phyloP scores from a whole-genome alignment of 2,113 vertebrate species.

The Rhinogobius similis region DNA sequence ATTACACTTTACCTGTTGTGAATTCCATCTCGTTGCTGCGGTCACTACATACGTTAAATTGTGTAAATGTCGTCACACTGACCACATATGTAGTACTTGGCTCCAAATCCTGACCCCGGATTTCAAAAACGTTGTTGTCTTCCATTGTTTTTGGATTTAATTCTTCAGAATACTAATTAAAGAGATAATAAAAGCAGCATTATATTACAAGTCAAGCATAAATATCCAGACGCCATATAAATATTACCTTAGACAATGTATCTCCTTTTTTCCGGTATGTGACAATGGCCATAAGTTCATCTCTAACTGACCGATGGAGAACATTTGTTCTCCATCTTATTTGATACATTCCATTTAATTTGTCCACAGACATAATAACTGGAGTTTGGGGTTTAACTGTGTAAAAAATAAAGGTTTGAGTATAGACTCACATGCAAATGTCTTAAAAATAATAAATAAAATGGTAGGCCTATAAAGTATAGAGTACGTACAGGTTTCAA shows the following conservation, averaged over 20 bases:
- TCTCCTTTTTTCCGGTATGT: conserved; percentile 54
- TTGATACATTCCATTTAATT: conserved; percentile 34
- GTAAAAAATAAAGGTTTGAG: not conserved
- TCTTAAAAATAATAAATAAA: too few relatives aligned
- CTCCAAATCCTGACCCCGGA: conserved; percentile 40
- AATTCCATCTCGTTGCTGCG: conserved; percentile 58
- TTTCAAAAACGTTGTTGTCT: conserved; percentile 1
- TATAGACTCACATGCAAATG: too few relatives aligned
- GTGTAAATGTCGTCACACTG: conserved; percentile 13
- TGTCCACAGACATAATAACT: conserved; percentile 20
- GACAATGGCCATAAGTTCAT: accelerated
- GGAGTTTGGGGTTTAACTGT: conserved; percentile 71
- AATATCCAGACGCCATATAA: not conserved
- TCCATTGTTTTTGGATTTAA: accelerated
- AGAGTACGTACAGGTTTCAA: conserved; percentile 37
- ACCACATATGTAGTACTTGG: conserved; percentile 55
- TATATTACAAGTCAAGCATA: not conserved
- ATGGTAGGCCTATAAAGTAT: not conserved
- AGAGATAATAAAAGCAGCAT: not conserved
- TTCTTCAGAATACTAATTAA: accelerated
- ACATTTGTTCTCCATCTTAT: conserved; percentile 51
- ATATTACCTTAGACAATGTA: conserved; percentile 28
- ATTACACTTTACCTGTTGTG: conserved; percentile 55
- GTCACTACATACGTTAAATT: conserved; percentile 28
- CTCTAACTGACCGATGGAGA: accelerated